Percentiles rank a stretch among this genome's conserved stretches.
Conservation (phyloP, 2,797 vertebrate genomes). For the Chelmon rostratus region DNA sequence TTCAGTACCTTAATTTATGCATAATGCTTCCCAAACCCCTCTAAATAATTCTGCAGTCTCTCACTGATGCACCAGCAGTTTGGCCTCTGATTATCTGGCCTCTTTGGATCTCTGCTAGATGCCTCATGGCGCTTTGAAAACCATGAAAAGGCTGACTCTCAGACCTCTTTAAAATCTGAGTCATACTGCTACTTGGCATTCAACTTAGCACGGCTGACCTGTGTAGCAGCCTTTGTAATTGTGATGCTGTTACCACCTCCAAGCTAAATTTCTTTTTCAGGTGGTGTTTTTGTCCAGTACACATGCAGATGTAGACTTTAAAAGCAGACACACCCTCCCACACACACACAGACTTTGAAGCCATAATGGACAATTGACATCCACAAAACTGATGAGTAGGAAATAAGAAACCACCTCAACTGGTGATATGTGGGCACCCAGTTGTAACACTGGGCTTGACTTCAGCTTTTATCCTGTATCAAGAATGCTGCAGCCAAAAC, state of each 20-base stretch:
- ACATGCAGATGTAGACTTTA: slow-evolving; percentile 53
- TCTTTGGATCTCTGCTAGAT: slow-evolving; percentile 27
- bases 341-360: slow-evolving; percentile 24
- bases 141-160: slow-evolving; percentile 26
- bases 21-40: not conserved
- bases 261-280: slow-evolving; percentile 37
- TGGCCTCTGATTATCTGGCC: slow-evolving; percentile 51
- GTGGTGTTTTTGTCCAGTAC: slow-evolving; percentile 36
- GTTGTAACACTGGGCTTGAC: slow-evolving; percentile 23
- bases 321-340: slow-evolving; percentile 26
- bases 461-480: slow-evolving; percentile 14
- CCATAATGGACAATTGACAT: slow-evolving; percentile 29
- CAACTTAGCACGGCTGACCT: slow-evolving; percentile 47
- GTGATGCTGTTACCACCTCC: slow-evolving; percentile 42
- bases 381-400: slow-evolving; percentile 31
- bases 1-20: slow-evolving; percentile 5
- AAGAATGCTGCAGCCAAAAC: slow-evolving; percentile 24
- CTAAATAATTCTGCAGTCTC: slow-evolving; percentile 15
- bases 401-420: slow-evolving; percentile 15
- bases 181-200: slow-evolving; percentile 47
- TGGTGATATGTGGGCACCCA: slow-evolving; percentile 21
- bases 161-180: slow-evolving; percentile 52
- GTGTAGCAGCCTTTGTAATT: slow-evolving; percentile 56
- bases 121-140: slow-evolving; percentile 35
- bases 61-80: slow-evolving; percentile 30